phyloP scores from a whole-genome alignment of 2,888 invertebrate genomes.

The Pseudococcus viburni region DNA sequence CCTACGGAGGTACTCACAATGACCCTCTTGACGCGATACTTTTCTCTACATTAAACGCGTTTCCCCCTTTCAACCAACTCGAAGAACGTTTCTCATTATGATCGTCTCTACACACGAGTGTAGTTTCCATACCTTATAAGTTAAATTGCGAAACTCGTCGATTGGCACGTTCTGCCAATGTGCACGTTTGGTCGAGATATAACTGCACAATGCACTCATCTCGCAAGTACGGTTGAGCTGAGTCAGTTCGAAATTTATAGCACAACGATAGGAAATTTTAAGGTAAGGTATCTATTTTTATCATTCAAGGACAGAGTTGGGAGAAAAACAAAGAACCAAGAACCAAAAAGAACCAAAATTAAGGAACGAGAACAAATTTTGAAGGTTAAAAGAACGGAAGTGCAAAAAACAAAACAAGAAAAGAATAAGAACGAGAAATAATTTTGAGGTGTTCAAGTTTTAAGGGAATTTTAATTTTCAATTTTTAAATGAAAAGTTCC shows the following conservation, averaged over 20 bases:
- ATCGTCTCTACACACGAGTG: background rate
- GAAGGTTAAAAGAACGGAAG: no score
- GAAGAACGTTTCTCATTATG: slow-evolving; percentile 21
- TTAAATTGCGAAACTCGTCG: background rate
- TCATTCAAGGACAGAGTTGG: no score
- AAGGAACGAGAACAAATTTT: no score
- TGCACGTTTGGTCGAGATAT: background rate
- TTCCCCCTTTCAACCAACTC: background rate
- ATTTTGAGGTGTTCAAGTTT: no score
- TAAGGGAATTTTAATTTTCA: no score
- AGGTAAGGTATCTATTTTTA: no score
- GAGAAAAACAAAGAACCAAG: no score
- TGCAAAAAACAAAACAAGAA: no score
- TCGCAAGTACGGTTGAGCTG: background rate
- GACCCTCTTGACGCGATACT: slow-evolving; percentile 8
- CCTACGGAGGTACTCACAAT: background rate
- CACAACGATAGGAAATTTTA: background rate
- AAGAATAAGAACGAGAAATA: no score
- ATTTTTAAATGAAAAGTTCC: no score
- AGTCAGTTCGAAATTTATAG: background rate
- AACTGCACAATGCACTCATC: background rate
- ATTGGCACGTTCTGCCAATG: background rate
- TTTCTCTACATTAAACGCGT: background rate
- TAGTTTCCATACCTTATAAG: background rate
- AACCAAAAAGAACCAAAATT: no score